Evolutionary conservation across 2,888 invertebrate species (phyloP).

Genomic region (Tolmerus cingulatus): DNA sequence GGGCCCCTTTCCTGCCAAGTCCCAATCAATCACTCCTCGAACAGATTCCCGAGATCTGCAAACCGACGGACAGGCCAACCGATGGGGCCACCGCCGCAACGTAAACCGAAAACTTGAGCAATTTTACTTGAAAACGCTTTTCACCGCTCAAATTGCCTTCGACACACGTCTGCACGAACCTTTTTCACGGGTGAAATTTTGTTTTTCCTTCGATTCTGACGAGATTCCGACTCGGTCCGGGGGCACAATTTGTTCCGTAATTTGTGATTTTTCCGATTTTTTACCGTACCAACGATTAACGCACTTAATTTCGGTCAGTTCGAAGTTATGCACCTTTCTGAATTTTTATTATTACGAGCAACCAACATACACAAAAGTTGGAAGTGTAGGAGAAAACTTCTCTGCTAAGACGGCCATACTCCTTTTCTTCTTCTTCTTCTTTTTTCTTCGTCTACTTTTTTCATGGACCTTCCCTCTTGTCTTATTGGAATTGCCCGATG

Average conservation of each 20-base stretch:
- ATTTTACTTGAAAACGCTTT: background rate
- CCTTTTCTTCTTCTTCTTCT: conserved; percentile 44
- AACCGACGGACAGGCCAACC: background rate
- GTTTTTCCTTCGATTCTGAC: conserved; percentile 7
- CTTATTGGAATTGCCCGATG: conserved; percentile 4
- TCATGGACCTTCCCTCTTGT: background rate
- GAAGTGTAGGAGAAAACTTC: conserved; percentile 44
- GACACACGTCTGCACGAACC: background rate
- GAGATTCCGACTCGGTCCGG: background rate
- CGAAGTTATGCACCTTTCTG: background rate
- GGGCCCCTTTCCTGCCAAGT: background rate
- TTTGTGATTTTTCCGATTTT: background rate
- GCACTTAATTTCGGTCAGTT: background rate
- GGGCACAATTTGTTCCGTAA: background rate
- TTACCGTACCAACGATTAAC: background rate
- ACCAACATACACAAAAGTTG: conserved; percentile 38
- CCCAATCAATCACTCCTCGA: background rate
- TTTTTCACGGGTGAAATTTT: conserved; percentile 24
- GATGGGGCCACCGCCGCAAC: background rate
- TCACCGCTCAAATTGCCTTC: background rate
- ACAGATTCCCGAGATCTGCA: background rate
- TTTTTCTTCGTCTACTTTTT: conserved; percentile 41
- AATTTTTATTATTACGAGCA: conserved; percentile 20
- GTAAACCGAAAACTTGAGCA: background rate
- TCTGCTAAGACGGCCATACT: conserved; percentile 48